phyloP scores from a whole-genome alignment of 2,113 vertebrate genomes.

The Suncus etruscus region DNA sequence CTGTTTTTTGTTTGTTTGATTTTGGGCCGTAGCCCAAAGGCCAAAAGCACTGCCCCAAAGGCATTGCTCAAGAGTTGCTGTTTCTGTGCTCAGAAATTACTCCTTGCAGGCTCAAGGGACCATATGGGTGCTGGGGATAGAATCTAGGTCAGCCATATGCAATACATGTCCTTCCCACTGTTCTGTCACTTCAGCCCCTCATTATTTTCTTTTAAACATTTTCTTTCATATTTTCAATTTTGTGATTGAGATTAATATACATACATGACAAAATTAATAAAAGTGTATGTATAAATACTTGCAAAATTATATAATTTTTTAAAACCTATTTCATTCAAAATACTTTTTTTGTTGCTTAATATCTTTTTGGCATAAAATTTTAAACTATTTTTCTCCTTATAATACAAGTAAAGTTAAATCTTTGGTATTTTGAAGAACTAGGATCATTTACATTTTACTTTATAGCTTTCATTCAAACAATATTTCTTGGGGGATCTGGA shows the following conservation, averaged over 20 bases:
- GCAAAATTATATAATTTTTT: neutral
- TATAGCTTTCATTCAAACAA: neutral
- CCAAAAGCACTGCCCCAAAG: too few species aligned
- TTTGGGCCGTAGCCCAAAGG: too few species aligned
- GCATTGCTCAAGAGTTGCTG: too few species aligned
- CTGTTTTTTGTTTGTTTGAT: too few species aligned
- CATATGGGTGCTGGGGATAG: too few species aligned
- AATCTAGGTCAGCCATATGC: too few species aligned
- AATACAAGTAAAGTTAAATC: too few species aligned
- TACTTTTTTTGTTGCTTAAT: slow-evolving; percentile 12
- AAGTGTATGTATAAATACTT: neutral
- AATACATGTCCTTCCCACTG: too few species aligned
- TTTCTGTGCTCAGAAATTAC: too few species aligned
- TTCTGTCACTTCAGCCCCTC: too few species aligned
- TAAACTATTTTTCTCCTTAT: neutral
- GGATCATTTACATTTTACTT: neutral
- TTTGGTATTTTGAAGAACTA: slow-evolving; percentile 1
- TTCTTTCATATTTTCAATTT: neutral
- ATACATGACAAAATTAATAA: slow-evolving; percentile 29
- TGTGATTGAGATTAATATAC: neutral
- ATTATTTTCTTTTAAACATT: slow-evolving; percentile 7
- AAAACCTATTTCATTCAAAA: slow-evolving; percentile 14
- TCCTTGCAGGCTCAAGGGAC: too few species aligned
- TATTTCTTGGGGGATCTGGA: neutral
- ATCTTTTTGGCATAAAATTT: neutral